These are phyloP conservation scores for Ophion costatus DNA, from an alignment of 2,888 invertebrate species.

Conservation along the genomic window DNA sequence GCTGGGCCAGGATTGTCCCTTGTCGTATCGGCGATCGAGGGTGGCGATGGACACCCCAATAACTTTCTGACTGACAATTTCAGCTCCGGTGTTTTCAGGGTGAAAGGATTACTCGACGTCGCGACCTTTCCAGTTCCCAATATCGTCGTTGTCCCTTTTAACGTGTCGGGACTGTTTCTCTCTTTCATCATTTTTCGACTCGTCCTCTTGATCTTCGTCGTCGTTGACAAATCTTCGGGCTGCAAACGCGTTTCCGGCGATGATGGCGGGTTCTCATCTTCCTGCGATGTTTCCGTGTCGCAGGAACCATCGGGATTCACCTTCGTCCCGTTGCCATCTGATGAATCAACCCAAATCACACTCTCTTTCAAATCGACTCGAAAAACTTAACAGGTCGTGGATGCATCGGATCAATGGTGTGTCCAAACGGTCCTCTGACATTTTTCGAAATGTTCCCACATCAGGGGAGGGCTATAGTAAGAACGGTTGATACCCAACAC, in stretches of 20 bases:
- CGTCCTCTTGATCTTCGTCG: constrained; percentile 70
- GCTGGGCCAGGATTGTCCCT: constrained; percentile 46
- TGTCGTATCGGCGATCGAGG: constrained; percentile 69
- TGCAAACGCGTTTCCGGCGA: constrained; percentile 78
- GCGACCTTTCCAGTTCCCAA: not conserved
- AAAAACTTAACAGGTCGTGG: not conserved
- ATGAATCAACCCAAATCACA: constrained; percentile 38
- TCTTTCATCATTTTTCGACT: constrained; percentile 15
- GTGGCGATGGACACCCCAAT: constrained; percentile 80
- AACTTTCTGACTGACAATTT: constrained; percentile 80
- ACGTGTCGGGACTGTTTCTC: constrained; percentile 49
- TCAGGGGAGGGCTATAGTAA: too few species aligned
- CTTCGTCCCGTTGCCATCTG: constrained; percentile 67
- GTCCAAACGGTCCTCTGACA: not conserved
- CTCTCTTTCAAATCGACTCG: too few species aligned
- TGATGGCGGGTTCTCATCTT: constrained; percentile 65
- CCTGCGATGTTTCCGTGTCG: constrained; percentile 68
- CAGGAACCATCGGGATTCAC: constrained; percentile 60
- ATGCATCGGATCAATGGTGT: not conserved
- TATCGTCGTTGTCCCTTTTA: constrained; percentile 11
- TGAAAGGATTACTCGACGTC: constrained; percentile 22
- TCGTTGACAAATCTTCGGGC: constrained; percentile 79
- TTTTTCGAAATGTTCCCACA: not conserved
- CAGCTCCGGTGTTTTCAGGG: constrained; percentile 77
- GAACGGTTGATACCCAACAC: too few species aligned